Evolutionary conservation across 2,797 vertebrate genomes (phyloP).

Genomic region (Cryptoblepharus egeriae): DNA sequence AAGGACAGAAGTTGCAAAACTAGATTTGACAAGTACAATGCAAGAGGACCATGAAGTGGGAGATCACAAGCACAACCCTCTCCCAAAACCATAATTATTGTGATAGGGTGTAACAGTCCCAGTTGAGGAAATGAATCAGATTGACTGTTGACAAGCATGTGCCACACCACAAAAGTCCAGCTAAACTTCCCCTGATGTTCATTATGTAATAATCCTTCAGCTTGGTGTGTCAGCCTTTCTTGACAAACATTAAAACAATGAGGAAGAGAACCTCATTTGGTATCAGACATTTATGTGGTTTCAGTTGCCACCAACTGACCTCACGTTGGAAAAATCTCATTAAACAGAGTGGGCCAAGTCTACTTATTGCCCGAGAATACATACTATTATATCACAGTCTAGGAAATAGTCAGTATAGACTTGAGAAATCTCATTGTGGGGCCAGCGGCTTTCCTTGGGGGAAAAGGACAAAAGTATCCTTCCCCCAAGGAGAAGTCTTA

Average conservation of each 20-base stretch:
- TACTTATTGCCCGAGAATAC: too few species aligned
- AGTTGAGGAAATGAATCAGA: not conserved
- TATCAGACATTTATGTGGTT: constrained; percentile 13
- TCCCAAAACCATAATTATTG: constrained; percentile 20
- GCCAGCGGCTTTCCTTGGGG: too few species aligned
- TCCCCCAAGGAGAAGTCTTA: too few species aligned
- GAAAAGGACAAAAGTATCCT: too few species aligned
- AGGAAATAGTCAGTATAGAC: too few species aligned
- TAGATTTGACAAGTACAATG: not conserved
- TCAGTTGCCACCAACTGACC: constrained; percentile 31
- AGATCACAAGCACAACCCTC: constrained; percentile 29
- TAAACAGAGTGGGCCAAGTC: not conserved
- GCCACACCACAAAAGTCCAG: not conserved
- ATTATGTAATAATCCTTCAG: not conserved
- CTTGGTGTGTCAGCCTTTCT: too few species aligned
- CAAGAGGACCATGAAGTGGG: not conserved
- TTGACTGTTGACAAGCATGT: not conserved
- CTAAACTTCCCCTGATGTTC: not conserved
- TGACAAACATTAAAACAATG: constrained; percentile 56
- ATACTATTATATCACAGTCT: not conserved
- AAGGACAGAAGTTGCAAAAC: not conserved
- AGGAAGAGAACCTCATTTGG: constrained; percentile 40
- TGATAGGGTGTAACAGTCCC: constrained; percentile 20
- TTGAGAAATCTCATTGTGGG: too few species aligned
- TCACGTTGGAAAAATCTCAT: not conserved